These are phyloP conservation scores for Gnathonemus echidnorhynchus DNA, from an alignment of 2,113 vertebrate genomes.

Conservation along the genomic window DNA sequence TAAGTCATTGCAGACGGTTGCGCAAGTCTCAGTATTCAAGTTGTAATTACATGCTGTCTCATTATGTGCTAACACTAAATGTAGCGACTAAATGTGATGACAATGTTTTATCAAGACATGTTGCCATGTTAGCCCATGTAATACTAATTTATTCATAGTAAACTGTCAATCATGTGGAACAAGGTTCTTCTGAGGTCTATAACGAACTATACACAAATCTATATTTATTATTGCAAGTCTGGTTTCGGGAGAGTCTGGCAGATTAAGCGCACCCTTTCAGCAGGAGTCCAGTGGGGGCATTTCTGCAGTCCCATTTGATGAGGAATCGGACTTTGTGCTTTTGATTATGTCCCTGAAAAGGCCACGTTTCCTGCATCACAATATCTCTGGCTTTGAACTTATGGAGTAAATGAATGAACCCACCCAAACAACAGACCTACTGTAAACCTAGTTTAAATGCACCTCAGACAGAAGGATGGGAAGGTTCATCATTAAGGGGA, in stretches of 20 bases:
- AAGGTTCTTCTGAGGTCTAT: neutral
- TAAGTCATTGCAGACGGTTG: neutral
- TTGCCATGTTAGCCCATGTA: neutral
- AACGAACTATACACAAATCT: neutral
- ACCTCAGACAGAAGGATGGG: constrained; percentile 17
- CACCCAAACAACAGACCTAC: neutral
- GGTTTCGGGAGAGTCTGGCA: neutral
- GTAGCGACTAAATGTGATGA: neutral
- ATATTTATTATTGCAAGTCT: neutral
- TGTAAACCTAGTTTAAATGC: constrained; percentile 13
- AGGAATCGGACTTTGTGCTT: neutral
- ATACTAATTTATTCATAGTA: neutral
- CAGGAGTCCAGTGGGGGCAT: neutral
- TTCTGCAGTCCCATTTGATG: neutral
- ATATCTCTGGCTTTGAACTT: neutral
- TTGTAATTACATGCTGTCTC: neutral
- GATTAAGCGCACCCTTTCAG: neutral
- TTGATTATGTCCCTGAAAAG: neutral
- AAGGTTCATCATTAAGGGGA: constrained; percentile 26
- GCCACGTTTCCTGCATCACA: neutral
- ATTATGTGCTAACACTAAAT: neutral
- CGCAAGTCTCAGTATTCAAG: neutral
- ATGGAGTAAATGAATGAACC: neutral
- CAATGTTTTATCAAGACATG: neutral
- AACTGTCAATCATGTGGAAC: neutral